phyloP scores from a whole-genome alignment of 2,113 vertebrate species.

The Chloroceryle aenea region DNA sequence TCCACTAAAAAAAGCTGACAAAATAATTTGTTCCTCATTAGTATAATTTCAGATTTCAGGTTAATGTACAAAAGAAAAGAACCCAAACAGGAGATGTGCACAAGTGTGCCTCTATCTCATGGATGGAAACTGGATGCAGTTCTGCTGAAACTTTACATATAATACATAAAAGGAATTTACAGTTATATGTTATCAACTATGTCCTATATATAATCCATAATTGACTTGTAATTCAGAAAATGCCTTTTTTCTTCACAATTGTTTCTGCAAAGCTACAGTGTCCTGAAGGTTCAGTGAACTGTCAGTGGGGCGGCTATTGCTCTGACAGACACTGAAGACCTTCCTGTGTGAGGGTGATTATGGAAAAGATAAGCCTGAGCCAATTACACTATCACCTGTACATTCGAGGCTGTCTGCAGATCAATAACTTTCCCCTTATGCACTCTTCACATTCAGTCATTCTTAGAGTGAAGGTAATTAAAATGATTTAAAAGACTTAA shows the following conservation, averaged over 20 bases:
- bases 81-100: neutral
- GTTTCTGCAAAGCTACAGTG: neutral
- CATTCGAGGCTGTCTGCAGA: neutral
- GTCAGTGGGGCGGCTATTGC: neutral
- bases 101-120: neutral
- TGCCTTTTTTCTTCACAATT: neutral
- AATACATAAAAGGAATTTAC: conserved; percentile 16
- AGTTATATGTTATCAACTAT: neutral
- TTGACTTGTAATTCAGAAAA: neutral
- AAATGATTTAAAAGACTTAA: neutral
- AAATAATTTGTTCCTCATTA: neutral
- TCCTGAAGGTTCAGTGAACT: neutral
- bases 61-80: neutral
- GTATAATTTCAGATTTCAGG: neutral
- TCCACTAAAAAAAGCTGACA: neutral
- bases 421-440: neutral
- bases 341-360: neutral
- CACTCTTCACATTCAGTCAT: neutral
- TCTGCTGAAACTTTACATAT: neutral
- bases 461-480: neutral
- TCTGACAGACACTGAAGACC: neutral
- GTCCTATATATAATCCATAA: neutral
- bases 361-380: neutral
- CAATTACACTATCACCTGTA: neutral
- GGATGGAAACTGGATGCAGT: neutral